Evolutionary conservation across 2,113 vertebrate genomes (phyloP).

Genomic region (Petrocephalus zakoni): DNA sequence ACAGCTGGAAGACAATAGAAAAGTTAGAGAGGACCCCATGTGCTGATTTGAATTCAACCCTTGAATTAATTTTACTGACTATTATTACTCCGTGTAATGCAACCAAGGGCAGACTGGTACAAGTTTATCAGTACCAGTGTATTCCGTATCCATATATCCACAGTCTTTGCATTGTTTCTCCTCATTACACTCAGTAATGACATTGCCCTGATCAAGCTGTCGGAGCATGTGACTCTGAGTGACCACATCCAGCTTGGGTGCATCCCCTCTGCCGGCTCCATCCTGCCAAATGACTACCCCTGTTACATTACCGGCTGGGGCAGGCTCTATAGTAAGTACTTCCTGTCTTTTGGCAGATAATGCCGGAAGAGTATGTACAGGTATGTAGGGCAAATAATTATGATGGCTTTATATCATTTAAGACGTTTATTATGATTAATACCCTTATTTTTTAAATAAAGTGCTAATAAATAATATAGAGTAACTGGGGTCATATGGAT

Average conservation of each 20-base stretch:
- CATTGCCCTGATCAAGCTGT: constrained; percentile 67
- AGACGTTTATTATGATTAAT: neutral
- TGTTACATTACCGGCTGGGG: constrained; percentile 73
- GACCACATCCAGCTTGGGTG: constrained; percentile 58
- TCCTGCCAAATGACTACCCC: constrained; percentile 59
- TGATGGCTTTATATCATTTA: neutral
- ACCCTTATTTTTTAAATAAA: neutral
- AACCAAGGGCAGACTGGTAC: neutral
- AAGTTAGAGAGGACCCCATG: neutral
- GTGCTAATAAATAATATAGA: neutral
- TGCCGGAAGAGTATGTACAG: neutral
- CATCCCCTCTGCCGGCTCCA: constrained; percentile 50
- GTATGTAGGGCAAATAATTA: neutral
- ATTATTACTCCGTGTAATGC: neutral
- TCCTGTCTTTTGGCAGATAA: neutral
- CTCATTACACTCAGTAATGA: constrained; percentile 51
- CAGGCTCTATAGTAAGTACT: constrained; percentile 60
- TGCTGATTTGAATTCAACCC: neutral
- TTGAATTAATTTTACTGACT: neutral
- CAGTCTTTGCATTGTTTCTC: constrained; percentile 12
- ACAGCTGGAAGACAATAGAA: neutral
- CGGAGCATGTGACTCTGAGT: constrained; percentile 57
- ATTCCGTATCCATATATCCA: neutral
- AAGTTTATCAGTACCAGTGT: neutral
- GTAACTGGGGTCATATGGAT: neutral